Evolutionary conservation across 92 coral and sea anemone species (phyloP).

Genomic region (Phenganax subtilis): DNA sequence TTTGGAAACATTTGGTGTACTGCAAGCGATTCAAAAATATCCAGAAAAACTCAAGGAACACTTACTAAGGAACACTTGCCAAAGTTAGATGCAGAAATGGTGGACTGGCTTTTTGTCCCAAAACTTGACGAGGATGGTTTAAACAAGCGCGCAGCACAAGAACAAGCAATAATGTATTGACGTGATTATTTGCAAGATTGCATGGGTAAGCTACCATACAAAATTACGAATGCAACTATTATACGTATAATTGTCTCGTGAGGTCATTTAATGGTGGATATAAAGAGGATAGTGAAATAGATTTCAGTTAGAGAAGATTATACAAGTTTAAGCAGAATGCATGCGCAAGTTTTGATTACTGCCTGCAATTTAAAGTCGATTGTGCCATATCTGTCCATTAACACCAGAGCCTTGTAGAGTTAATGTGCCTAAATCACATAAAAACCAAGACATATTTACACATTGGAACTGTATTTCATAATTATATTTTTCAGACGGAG

Average conservation of each 20-base stretch:
- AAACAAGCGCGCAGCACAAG: slow-evolving; percentile 4
- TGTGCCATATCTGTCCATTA: too few relatives aligned
- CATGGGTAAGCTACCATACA: neutral
- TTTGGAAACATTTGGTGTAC: neutral
- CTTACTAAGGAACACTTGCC: neutral
- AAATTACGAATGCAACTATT: too few relatives aligned
- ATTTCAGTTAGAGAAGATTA: too few relatives aligned
- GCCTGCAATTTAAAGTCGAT: too few relatives aligned
- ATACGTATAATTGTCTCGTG: neutral
- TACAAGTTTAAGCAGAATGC: too few relatives aligned
- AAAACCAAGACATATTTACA: too few relatives aligned
- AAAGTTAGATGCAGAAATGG: neutral
- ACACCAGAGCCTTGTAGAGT: too few relatives aligned
- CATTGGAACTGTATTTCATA: too few relatives aligned
- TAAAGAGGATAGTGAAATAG: too few relatives aligned
- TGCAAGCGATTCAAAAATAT: neutral
- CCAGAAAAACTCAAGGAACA: neutral
- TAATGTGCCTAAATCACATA: too few relatives aligned
- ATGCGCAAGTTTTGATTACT: too few relatives aligned
- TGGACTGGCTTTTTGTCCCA: slow-evolving; percentile 14
- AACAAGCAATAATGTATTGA: slow-evolving; percentile 30
- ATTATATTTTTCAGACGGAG: slow-evolving; percentile 6
- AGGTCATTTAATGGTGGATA: too few relatives aligned
- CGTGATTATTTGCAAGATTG: slow-evolving; percentile 31
- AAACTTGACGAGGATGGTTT: slow-evolving; percentile 20